A percentile compares a stretch with the other conserved stretches of the same genome.
Evolutionary conservation across 2,113 vertebrate genomes (phyloP).

Genomic region (Rhea pennata): DNA sequence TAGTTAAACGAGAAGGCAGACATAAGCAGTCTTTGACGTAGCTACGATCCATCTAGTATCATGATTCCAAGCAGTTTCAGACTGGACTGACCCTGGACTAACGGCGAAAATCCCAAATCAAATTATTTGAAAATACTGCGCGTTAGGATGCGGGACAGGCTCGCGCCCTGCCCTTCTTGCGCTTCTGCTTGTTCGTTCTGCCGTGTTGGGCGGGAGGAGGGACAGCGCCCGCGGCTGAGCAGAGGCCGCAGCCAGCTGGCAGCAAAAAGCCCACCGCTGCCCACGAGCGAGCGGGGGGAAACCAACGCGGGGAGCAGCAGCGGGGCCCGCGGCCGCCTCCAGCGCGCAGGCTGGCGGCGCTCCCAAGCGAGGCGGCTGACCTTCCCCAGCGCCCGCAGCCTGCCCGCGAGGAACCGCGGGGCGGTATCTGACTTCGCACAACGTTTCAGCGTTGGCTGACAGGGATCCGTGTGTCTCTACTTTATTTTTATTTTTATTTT

Average conservation of each 20-base stretch:
- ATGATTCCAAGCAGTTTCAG: not conserved
- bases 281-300: not conserved
- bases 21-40: not conserved
- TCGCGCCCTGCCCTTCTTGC: not conserved
- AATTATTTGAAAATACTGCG: not conserved
- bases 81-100: not conserved
- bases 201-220: not conserved
- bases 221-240: not conserved
- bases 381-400: not conserved
- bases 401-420: not conserved
- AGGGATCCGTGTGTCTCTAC: not conserved
- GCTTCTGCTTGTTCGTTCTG: not conserved
- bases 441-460: not conserved
- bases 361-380: not conserved
- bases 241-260: not conserved
- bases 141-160: not conserved
- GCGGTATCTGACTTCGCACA: not conserved
- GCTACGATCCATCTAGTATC: not conserved
- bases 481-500: not conserved
- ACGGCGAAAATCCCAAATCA: not conserved
- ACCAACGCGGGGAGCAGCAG: not conserved
- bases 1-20: fast-evolving
- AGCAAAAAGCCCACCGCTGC: not conserved
- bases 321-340: not conserved
- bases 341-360: fast-evolving